Evolutionary conservation across 2,797 vertebrate species (phyloP), one percentile per base, ranked within the genome.

Genomic region (Enteromius viviparus): DNA sequence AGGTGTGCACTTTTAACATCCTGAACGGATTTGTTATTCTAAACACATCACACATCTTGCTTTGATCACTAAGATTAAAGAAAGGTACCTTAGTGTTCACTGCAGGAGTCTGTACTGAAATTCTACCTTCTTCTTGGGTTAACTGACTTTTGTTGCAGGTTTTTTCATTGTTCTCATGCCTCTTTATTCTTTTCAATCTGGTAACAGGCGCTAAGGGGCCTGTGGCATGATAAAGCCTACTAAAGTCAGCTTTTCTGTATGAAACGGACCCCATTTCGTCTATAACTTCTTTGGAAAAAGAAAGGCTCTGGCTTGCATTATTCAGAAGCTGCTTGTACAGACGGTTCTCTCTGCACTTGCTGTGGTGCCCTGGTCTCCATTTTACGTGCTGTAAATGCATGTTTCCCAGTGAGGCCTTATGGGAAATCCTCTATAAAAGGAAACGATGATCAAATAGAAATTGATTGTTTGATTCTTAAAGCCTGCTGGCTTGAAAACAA

Each of bases 271-370:
- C 91, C 86, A 91, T 89, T 58, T 93, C 90, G 84, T 85, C 82
- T 34, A 92, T 32, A 29, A 95, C 93, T 2, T 95, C 94, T 80
- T 90, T 85, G 37, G 94, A 93, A 89, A 96, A 95, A 65, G 87
- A 89, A 21, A 95, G 88, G 66, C 88, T 49, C 9, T 89, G 85
- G 2, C 89, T 90, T 0, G 90, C 87, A 6, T 87, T 91, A 79
- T 86, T 89, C 69, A 95, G 55, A 74, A 91, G 91, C 29, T 86
- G 87, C 21, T 76, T 87, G 83, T 91, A 91, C 51, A 91, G 64
- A 32, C 51, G 70, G 4, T 88, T 15, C n/a, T 68, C 71, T 80
- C 58, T 84, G 55, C 55, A 68, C 66, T 85, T 78, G 19, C 70
- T 66, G 12, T 75, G 68, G 19, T 62, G 64, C 11, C 84, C 81